phyloP scores from a whole-genome alignment of 2,797 vertebrate species.

The Furcifer pardalis region DNA sequence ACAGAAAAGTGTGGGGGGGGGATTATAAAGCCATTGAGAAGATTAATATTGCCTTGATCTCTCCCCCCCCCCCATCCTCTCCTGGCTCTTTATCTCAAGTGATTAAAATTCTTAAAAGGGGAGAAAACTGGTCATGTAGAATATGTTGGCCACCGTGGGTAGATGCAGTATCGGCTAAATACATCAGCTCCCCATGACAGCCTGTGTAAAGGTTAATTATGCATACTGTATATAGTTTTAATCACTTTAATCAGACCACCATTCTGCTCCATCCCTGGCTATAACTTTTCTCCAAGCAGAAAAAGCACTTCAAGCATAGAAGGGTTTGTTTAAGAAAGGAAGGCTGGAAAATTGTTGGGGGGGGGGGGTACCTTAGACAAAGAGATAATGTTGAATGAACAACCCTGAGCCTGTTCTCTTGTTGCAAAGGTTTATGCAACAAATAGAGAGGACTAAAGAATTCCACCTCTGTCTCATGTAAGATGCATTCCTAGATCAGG shows the following conservation, averaged over 20 bases:
- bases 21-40: slow-evolving; percentile 81
- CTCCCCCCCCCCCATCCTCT: slow-evolving; percentile 75
- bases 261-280: slow-evolving; percentile 51
- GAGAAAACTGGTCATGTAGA: slow-evolving; percentile 61
- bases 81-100: slow-evolving; percentile 76
- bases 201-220: slow-evolving; percentile 77
- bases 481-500: background rate
- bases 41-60: slow-evolving; percentile 78
- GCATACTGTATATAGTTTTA: slow-evolving; percentile 74
- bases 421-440: background rate
- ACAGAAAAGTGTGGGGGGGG: slow-evolving; percentile 68
- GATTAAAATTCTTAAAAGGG: slow-evolving; percentile 76
- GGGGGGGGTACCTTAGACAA: slow-evolving; percentile 35
- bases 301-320: slow-evolving; percentile 41
- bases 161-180: slow-evolving; percentile 63
- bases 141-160: slow-evolving; percentile 67
- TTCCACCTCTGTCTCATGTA: background rate
- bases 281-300: slow-evolving; percentile 65
- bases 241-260: slow-evolving; percentile 76
- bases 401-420: background rate
- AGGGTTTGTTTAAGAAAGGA: slow-evolving; percentile 39
- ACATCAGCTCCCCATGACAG: slow-evolving; percentile 70
- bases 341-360: background rate
- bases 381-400: slow-evolving; percentile 9
- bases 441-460: background rate